These are phyloP conservation scores for Xestobium rufovillosum DNA, from an alignment of 2,888 invertebrate species.

Conservation along the genomic window DNA sequence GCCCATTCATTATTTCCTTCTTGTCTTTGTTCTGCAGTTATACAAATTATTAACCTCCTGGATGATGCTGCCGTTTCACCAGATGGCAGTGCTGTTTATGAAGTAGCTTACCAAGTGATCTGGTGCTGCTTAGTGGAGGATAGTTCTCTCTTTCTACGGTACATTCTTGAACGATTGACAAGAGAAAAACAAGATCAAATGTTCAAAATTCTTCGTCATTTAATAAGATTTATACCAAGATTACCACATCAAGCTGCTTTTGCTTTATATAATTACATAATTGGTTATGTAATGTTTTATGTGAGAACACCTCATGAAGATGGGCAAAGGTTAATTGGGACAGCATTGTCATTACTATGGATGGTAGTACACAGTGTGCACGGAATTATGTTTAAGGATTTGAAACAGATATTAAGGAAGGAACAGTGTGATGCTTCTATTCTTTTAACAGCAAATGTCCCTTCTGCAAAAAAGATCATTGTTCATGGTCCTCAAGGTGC, in stretches of 20 bases:
- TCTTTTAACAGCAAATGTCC: conserved; percentile 95
- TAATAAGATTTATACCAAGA: conserved; percentile 87
- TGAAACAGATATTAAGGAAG: conserved; percentile 96
- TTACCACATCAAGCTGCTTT: conserved; percentile 97
- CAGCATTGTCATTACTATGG: conserved; percentile 92
- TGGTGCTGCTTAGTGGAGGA: conserved; percentile 99
- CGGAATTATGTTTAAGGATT: conserved; percentile 98
- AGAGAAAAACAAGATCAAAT: conserved; percentile 89
- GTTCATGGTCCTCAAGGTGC: conserved; percentile 83
- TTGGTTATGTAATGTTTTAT: conserved; percentile 99
- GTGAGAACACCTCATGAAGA: conserved; percentile 94
- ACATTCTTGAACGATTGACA: conserved; percentile 91
- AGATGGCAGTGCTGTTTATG: conserved; percentile 94
- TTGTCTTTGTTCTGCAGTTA: conserved; percentile 89
- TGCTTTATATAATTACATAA: conserved; percentile 96
- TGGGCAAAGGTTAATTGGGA: conserved; percentile 88
- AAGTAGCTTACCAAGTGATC: conserved; percentile 93
- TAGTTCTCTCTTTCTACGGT: conserved; percentile 89
- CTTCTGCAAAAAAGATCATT: conserved; percentile 97
- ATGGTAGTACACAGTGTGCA: conserved; percentile 98
- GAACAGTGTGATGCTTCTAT: conserved; percentile 99
- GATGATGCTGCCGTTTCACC: conserved; percentile 94
- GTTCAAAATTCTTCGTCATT: conserved; percentile 85
- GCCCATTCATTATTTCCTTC: conserved; percentile 96
- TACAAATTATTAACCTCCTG: conserved; percentile 87